These are phyloP conservation scores for Rhinopomastus cyanomelas DNA, from an alignment of 2,113 vertebrate species.

Conservation along the genomic window DNA sequence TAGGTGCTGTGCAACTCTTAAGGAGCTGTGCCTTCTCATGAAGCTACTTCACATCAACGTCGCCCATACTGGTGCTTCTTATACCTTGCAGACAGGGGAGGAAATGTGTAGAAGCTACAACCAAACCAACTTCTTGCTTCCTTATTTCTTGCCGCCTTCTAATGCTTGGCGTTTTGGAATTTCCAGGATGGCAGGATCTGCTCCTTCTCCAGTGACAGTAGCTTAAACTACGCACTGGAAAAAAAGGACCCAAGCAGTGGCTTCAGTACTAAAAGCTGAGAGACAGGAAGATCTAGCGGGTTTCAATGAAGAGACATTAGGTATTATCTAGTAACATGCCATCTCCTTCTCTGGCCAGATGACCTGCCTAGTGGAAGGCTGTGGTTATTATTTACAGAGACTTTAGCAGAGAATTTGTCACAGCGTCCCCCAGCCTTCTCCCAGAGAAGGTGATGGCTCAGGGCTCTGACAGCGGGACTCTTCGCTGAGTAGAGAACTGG, in stretches of 20 bases:
- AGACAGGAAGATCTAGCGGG: background rate
- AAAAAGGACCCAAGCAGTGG: background rate
- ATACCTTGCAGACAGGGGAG: background rate
- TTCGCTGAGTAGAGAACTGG: too few relatives aligned
- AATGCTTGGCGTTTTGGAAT: background rate
- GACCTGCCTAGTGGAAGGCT: too few relatives aligned
- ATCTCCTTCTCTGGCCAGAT: too few relatives aligned
- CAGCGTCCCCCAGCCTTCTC: too few relatives aligned
- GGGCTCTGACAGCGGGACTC: too few relatives aligned
- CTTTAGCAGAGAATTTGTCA: too few relatives aligned
- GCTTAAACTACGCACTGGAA: background rate
- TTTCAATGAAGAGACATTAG: conserved; percentile 61
- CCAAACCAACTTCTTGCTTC: background rate
- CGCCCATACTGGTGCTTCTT: background rate
- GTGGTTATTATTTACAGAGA: too few relatives aligned
- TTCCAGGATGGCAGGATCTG: background rate
- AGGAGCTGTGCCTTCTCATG: background rate
- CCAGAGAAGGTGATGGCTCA: too few relatives aligned
- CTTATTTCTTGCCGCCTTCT: background rate
- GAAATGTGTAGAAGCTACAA: background rate
- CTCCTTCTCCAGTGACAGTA: background rate
- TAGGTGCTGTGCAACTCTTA: background rate
- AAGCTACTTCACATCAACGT: background rate
- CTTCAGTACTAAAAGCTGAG: background rate
- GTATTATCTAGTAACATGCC: too few relatives aligned